These are phyloP conservation scores for Ephydatia muelleri DNA, from an alignment of 37 sponge, comb jelly and placozoan species.

Conservation along the genomic window DNA sequence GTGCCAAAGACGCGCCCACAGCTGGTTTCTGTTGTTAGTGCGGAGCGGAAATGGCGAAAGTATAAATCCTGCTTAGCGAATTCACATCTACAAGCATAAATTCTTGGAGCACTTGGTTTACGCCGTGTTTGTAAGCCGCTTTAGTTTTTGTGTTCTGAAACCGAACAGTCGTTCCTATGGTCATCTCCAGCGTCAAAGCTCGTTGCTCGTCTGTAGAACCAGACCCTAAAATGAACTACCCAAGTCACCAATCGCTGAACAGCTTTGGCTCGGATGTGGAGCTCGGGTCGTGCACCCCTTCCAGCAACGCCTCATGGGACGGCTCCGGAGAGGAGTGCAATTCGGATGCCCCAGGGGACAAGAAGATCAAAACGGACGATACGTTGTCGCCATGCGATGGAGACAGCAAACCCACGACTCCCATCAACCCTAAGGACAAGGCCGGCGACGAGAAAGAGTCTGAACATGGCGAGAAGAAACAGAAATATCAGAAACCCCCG, in stretches of 20 bases:
- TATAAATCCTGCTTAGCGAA: neutral
- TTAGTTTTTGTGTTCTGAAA: conserved; percentile 11
- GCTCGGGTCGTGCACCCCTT: conserved; percentile 47
- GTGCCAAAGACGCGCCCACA: neutral
- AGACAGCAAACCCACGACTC: conserved; percentile 21
- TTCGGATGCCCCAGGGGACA: conserved; percentile 7
- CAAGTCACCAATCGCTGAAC: conserved; percentile 11
- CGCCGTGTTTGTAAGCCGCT: conserved; percentile 22
- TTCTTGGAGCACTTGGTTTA: neutral
- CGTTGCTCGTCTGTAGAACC: conserved; percentile 29
- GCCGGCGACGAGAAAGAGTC: conserved; percentile 13
- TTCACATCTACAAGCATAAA: neutral
- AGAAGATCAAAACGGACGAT: conserved; percentile 46
- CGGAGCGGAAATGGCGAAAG: neutral
- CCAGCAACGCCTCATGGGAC: conserved; percentile 81
- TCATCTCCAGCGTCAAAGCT: conserved; percentile 27
- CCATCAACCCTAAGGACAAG: conserved; percentile 13
- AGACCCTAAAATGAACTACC: conserved; percentile 46
- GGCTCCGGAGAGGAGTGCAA: conserved; percentile 49
- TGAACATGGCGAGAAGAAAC: conserved; percentile 40
- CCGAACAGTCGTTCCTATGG: conserved; percentile 10
- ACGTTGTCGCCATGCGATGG: conserved; percentile 38
- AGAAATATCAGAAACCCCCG: conserved; percentile 79
- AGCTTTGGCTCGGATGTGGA: conserved; percentile 45
- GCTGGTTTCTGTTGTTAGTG: neutral